A percentile compares a stretch with the other conserved stretches of the same genome.
Conservation (phyloP, 2,797 vertebrate species). For the Fistularia tabacaria region DNA sequence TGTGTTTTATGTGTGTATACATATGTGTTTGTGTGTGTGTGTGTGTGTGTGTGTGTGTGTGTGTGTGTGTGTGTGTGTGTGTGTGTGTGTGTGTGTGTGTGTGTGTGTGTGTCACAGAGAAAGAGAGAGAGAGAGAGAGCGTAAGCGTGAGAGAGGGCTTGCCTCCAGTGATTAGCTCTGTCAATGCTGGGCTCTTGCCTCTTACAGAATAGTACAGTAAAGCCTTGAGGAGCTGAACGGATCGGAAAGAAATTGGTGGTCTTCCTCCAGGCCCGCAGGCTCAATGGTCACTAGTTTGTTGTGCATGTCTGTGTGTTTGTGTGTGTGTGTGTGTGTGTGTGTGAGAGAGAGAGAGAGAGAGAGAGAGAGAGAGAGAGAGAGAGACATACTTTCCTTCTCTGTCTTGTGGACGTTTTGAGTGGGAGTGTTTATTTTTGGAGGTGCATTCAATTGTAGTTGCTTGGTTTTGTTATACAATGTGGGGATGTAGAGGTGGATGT, state of each 20-base stretch:
- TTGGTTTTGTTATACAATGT: slow-evolving; percentile 33
- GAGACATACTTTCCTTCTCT: slow-evolving; percentile 35
- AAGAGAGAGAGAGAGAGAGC: slow-evolving; percentile 14
- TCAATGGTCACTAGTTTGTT: slow-evolving; percentile 51
- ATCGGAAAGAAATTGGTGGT: slow-evolving; percentile 54
- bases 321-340: too few relatives aligned
- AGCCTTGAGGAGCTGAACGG: slow-evolving; percentile 65
- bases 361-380: slow-evolving; percentile 1
- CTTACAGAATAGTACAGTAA: slow-evolving; percentile 71
- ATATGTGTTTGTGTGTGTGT: slow-evolving; percentile 14
- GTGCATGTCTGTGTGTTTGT: slow-evolving; percentile 6
- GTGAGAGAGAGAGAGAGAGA: background rate
- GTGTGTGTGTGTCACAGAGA: slow-evolving; percentile 17
- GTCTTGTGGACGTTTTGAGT: slow-evolving; percentile 34
- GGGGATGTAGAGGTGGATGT: slow-evolving; percentile 34
- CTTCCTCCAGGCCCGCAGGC: slow-evolving; percentile 46
- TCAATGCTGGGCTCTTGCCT: slow-evolving; percentile 65
- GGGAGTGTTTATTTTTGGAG: slow-evolving; percentile 49
- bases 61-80: slow-evolving; percentile 50
- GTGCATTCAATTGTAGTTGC: slow-evolving; percentile 36
- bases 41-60: slow-evolving; percentile 17
- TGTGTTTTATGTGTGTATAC: too few relatives aligned
- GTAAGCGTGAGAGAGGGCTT: slow-evolving; percentile 51
- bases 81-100: slow-evolving; percentile 17
- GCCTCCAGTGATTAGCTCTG: slow-evolving; percentile 73